Evolutionary conservation across 2,113 vertebrate genomes (phyloP), one percentile per base, ranked within the genome.

Genomic region (Oncorhynchus keta): DNA sequence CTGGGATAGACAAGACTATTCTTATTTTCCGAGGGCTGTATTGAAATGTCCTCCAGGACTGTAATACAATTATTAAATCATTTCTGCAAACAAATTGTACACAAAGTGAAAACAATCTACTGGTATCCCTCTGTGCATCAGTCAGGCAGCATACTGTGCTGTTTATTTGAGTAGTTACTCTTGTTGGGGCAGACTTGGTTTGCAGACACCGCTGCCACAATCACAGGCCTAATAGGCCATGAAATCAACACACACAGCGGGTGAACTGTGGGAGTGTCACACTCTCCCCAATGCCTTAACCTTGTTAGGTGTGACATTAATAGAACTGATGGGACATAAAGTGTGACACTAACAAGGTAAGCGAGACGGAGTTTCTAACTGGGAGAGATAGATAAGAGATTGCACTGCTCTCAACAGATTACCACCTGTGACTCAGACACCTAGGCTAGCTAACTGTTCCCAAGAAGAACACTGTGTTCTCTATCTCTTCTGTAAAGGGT

Each of bases 211-310:
- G 4, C 71, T 49, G 61, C 74, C 76, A 68, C 84, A 86, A 87
- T 86, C 83, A 83, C 18, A 45, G 0, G 62, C 66, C 68, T 85
- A 89, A 89, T 84, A 76, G 77, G 66, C 82, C 79, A 13, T 89
- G 88, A 90, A 90, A 89, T 87, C 87, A 85, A 82, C 82, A 83
- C 68, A 78, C 45, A 5, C 73, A 30, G 73, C 69, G 18, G 78
- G 73, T 57, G 18, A 9, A 61, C 71, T 77, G 65, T 20, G 0
- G 32, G 68, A 28, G 59, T 62, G 35, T 28, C 64, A 72, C 70
- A 72, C 77, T 80, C 81, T 72, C 24, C 16, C 74, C 51, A 75
- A 14, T 71, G 71, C 76, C 49, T 65, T 68, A 77, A 76, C 77
- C 35, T 22, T 68, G 75, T 81, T 81, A 85, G 68, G 2, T 84